Conservation (phyloP, 2,888 invertebrate species). For the Oscheius sp. region DNA sequence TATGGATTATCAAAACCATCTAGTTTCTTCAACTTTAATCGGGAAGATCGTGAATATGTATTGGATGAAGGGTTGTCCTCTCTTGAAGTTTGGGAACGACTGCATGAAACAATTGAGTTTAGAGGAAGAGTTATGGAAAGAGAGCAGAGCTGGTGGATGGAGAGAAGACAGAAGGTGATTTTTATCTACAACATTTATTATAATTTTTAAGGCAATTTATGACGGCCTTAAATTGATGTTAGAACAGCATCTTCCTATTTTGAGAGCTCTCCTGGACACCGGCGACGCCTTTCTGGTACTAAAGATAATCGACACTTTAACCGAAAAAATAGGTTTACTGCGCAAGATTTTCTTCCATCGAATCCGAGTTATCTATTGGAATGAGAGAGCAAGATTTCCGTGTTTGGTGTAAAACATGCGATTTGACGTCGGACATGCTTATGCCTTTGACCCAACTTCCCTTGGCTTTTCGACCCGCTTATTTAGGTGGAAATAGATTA, state of each 20-base stretch:
- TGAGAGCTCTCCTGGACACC: constrained; percentile 68
- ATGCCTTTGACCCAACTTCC: constrained; percentile 66
- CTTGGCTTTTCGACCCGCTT: constrained; percentile 71
- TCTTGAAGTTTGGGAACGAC: constrained; percentile 64
- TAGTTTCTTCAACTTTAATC: constrained; percentile 61
- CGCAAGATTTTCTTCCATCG: constrained; percentile 65
- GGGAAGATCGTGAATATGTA: constrained; percentile 59
- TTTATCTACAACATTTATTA: too few species aligned
- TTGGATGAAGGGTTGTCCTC: constrained; percentile 52
- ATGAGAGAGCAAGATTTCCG: constrained; percentile 71
- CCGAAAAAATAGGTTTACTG: constrained; percentile 57
- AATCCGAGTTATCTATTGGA: constrained; percentile 68
- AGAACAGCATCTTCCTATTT: constrained; percentile 68
- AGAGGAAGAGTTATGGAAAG: constrained; percentile 51
- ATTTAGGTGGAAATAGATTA: constrained; percentile 71
- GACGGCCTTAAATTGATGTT: constrained; percentile 64
- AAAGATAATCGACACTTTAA: neutral
- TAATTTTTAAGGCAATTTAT: constrained; percentile 62
- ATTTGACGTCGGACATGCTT: constrained; percentile 62
- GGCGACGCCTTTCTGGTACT: constrained; percentile 68
- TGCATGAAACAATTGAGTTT: constrained; percentile 60
- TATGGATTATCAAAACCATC: constrained; percentile 36
- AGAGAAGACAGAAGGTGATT: constrained; percentile 58
- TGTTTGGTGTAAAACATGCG: constrained; percentile 57
- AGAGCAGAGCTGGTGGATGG: constrained; percentile 64